Evolutionary conservation across 2,113 vertebrate species (phyloP).

Genomic region (Cichladusa arquata): DNA sequence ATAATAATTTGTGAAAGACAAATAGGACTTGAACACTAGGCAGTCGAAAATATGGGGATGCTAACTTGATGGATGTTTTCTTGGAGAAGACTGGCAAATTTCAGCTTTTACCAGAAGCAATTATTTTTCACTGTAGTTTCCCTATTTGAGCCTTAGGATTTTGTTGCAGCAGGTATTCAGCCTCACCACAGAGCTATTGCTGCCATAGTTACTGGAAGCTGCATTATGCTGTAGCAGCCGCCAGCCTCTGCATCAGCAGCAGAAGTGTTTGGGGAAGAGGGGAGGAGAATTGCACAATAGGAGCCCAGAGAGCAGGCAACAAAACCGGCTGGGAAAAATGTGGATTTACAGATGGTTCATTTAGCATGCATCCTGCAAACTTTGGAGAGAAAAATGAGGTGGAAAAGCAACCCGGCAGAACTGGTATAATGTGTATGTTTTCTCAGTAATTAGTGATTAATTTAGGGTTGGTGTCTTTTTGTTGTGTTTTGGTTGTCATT

Average conservation of each 20-base stretch:
- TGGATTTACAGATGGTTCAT: conserved; percentile 29
- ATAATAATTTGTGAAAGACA: neutral
- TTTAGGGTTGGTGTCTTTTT: conserved; percentile 23
- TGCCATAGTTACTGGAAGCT: conserved; percentile 64
- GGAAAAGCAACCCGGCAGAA: neutral
- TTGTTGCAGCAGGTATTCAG: conserved; percentile 28
- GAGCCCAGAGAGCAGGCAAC: conserved; percentile 39
- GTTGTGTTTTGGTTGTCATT: neutral
- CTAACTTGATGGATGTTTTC: neutral
- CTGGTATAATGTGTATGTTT: neutral
- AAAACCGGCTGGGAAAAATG: conserved; percentile 14
- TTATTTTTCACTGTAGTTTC: conserved; percentile 2
- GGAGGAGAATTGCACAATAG: conserved; percentile 42
- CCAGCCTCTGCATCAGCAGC: conserved; percentile 55
- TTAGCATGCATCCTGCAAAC: neutral
- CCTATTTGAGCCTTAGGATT: conserved; percentile 17
- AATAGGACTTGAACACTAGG: neutral
- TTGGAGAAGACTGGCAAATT: neutral
- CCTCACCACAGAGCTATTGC: conserved; percentile 10
- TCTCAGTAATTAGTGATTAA: neutral
- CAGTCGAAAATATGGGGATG: neutral
- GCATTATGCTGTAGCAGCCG: conserved; percentile 68
- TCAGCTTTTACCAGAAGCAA: neutral
- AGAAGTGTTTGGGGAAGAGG: conserved; percentile 43
- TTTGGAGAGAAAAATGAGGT: conserved; percentile 19